Percentiles rank a stretch among this genome's conserved stretches.
Evolutionary conservation across 1,140 invertebrate species (phyloP).

Genomic region (Pseudomyrmex concolor): DNA sequence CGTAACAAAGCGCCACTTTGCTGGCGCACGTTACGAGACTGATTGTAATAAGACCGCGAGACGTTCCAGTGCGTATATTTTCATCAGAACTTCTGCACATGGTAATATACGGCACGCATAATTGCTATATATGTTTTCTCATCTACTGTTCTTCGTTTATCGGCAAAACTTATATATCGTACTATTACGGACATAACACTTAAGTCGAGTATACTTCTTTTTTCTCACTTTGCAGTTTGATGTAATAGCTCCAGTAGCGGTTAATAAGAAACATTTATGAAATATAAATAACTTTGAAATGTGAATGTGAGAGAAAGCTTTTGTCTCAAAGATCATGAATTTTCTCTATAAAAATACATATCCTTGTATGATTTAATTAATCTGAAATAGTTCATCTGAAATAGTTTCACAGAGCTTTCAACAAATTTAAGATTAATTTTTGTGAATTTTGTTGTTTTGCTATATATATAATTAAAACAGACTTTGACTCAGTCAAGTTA

Average conservation of each 20-base stretch:
- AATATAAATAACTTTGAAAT: not conserved
- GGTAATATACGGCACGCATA: conserved; percentile 11
- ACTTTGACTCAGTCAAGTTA: not conserved
- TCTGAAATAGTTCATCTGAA: not conserved
- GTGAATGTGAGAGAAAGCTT: not conserved
- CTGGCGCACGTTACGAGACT: conserved; percentile 24
- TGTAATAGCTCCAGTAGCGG: conserved; percentile 28
- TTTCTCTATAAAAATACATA: not conserved
- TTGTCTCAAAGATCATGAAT: too few species aligned
- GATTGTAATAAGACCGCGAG: not conserved
- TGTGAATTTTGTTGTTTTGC: too few species aligned
- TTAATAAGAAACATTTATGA: not conserved
- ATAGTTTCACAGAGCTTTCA: too few species aligned
- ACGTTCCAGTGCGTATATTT: not conserved
- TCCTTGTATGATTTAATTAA: not conserved
- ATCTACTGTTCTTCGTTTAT: not conserved
- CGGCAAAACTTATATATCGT: not conserved
- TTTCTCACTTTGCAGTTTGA: not conserved
- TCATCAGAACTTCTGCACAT: not conserved
- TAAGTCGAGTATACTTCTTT: conserved; percentile 38
- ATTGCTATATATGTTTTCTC: not conserved
- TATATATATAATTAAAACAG: too few species aligned
- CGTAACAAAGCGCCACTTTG: conserved; percentile 59
- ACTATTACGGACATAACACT: conserved; percentile 35
- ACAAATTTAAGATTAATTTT: not conserved